phyloP scores from a whole-genome alignment of 2,888 invertebrate genomes.

The Lithophane semibrunnea region DNA sequence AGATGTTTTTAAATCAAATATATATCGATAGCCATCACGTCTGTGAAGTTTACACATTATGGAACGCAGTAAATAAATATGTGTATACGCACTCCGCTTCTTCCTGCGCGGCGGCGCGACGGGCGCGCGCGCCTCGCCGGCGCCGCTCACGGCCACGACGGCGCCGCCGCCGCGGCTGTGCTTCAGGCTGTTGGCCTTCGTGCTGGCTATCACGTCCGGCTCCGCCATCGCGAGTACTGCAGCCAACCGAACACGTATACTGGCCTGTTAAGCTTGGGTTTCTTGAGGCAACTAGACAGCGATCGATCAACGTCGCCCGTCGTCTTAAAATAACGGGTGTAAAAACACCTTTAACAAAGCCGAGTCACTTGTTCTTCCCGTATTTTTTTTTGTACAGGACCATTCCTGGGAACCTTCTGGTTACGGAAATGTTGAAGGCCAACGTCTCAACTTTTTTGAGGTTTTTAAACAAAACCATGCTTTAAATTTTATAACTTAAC shows the following conservation, averaged over 20 bases:
- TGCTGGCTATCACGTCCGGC: conserved; percentile 98
- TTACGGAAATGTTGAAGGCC: neutral
- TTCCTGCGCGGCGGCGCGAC: conserved; percentile 94
- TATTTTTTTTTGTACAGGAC: neutral
- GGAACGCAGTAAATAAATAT: neutral
- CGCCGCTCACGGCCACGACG: conserved; percentile 74
- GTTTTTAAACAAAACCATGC: too few relatives aligned
- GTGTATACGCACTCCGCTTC: conserved; percentile 90
- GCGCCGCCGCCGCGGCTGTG: conserved; percentile 85
- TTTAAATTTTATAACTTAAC: too few relatives aligned
- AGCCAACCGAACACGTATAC: conserved; percentile 16
- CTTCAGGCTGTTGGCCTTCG: conserved; percentile 92
- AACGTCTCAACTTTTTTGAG: neutral
- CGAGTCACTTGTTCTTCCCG: neutral
- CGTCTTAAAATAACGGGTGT: neutral
- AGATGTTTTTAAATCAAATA: neutral
- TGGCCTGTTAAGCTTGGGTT: conserved; percentile 6
- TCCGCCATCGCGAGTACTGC: conserved; percentile 92
- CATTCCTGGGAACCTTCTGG: neutral
- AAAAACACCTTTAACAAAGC: neutral
- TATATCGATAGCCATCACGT: neutral
- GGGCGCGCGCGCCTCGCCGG: conserved; percentile 88
- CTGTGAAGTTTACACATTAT: neutral
- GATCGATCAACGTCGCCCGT: neutral
- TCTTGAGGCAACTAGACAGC: conserved; percentile 3